Conservation (phyloP, 2,888 invertebrate genomes). For the Lutraria lutraria region DNA sequence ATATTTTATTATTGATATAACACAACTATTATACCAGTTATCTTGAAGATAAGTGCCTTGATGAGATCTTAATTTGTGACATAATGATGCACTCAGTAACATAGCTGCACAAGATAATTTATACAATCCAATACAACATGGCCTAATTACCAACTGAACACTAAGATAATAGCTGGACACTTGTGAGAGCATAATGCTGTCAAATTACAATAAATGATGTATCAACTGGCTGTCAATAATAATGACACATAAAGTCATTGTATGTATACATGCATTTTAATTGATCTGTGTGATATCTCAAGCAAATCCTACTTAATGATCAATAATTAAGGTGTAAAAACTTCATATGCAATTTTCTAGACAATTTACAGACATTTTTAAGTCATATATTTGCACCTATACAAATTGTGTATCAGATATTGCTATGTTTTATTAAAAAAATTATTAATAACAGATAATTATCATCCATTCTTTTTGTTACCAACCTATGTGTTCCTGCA, state of each 20-base stretch:
- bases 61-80: conserved; percentile 9
- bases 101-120: conserved; percentile 3
- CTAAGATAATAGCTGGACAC: background rate
- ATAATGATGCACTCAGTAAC: conserved; percentile 17
- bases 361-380: background rate
- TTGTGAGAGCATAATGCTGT: background rate
- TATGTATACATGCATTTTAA: background rate
- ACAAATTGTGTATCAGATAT: background rate
- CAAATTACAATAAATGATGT: conserved; percentile 26
- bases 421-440: no score
- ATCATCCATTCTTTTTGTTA: no score
- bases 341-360: background rate
- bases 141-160: background rate
- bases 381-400: background rate
- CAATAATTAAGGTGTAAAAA: conserved; percentile 12
- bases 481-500: no score
- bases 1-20: conserved; percentile 15
- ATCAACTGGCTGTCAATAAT: conserved; percentile 23
- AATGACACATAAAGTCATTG: conserved; percentile 19
- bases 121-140: background rate
- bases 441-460: no score
- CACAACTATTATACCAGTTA: background rate
- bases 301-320: background rate
- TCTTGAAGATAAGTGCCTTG: background rate
- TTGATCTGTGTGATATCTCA: background rate